Evolutionary conservation across 2,888 invertebrate genomes (phyloP), one percentile per base, ranked within the genome.

Genomic region (Ypsolopha scabrella): DNA sequence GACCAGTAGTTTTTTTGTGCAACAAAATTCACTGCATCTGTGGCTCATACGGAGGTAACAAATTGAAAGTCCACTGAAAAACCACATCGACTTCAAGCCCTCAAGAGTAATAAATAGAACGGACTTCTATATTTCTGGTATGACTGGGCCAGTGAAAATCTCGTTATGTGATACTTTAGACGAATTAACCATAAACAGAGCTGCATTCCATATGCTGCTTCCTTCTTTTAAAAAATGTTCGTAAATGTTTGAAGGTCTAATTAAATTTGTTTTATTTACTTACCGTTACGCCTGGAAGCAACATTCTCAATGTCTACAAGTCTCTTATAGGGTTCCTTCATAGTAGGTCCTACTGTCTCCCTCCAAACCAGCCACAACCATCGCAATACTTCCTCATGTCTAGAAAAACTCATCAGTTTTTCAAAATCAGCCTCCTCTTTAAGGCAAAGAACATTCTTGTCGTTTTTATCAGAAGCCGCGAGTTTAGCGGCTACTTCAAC

Each of bases 351-450:
- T 7, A 91, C 88, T 10, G 79, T 87, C 56, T 91, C 80, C 55
- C 93, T 81, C 93, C 93, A 94, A 6, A 78, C 75, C 11, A 80
- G 65, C 94, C 94, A 94, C 0, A 89, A 75, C 88, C 89, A 90
- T 55, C 75, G 73, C 51, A 92, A 72, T 47, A 89, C 80, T 4
- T 74, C 64, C 57, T 86, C 80, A 34, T 81, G 76, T 48, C 65
- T 80, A 1, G 83, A 77, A 50, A 73, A 70, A 11, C 76, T 72
- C 88, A 92, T 90, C 44, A 92, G 60, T 10, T 75, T 75, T 48
- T 90, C 89, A 59, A 93, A 74, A 60, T 91, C 91, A 0, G 87
- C 86, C 65, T 92, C 92, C 0, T 90, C 90, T 54, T 80, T 77
- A 39, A 91, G 75, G 67, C 92, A 92, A n/a, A 78, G 9, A 6